Conservation (phyloP, 2,797 vertebrate genomes). For the Danio jaintianensis region DNA sequence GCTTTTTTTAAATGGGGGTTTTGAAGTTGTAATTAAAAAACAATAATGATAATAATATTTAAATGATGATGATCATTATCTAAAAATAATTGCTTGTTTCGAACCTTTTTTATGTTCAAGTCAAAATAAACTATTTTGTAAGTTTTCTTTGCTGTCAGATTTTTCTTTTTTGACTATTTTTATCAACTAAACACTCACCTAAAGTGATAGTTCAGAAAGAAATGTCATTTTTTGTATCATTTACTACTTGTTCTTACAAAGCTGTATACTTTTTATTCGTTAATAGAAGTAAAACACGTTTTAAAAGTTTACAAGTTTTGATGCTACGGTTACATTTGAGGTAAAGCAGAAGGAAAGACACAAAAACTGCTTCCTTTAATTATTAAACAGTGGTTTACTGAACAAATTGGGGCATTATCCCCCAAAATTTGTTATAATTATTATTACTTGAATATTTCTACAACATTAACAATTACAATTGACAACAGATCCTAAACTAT, state of each 20-base stretch:
- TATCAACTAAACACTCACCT: neutral
- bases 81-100: constrained; percentile 66
- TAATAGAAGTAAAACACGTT: too few relatives aligned
- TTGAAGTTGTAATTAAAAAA: constrained; percentile 58
- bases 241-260: neutral
- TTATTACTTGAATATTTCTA: too few relatives aligned
- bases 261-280: neutral
- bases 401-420: too few relatives aligned
- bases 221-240: neutral
- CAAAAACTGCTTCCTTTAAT: too few relatives aligned
- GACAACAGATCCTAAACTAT: too few relatives aligned
- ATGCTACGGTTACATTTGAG: too few relatives aligned
- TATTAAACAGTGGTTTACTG: too few relatives aligned
- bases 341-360: too few relatives aligned
- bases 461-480: too few relatives aligned
- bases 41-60: constrained; percentile 76
- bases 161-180: neutral
- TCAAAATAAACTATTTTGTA: constrained; percentile 76
- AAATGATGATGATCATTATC: constrained; percentile 72
- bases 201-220: neutral
- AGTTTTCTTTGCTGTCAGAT: constrained; percentile 66
- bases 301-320: too few relatives aligned
- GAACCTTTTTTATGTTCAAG: constrained; percentile 63
- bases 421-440: too few relatives aligned
- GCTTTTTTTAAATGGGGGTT: constrained; percentile 59